Conservation (phyloP, 2,113 vertebrate genomes). For the Mastomys natalensis region DNA sequence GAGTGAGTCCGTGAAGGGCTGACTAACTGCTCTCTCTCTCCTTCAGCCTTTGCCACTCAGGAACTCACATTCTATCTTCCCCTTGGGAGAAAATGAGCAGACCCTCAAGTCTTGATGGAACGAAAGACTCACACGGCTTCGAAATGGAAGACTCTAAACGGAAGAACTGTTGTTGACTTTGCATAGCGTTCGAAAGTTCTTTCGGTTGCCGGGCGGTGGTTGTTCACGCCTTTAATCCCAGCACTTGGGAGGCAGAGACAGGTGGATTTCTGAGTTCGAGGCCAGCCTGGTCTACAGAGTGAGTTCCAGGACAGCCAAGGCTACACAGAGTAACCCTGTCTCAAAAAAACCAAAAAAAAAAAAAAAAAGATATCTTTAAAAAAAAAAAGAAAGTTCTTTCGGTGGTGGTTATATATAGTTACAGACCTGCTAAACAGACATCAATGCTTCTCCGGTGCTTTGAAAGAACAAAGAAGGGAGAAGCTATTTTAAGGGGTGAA, state of each 20-base stretch:
- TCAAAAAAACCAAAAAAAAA: too few relatives aligned
- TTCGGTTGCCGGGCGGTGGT: too few relatives aligned
- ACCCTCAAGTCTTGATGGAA: not conserved
- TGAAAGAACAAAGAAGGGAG: not conserved
- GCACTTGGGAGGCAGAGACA: too few relatives aligned
- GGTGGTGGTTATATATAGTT: conserved; percentile 29
- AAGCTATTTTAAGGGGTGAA: conserved; percentile 38
- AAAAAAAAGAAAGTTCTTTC: conserved; percentile 56
- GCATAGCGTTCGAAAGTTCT: conserved; percentile 43
- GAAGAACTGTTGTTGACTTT: conserved; percentile 41
- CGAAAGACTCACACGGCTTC: not conserved
- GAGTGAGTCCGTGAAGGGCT: not conserved
- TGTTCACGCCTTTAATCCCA: too few relatives aligned
- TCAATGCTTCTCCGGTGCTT: not conserved
- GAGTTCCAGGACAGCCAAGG: too few relatives aligned
- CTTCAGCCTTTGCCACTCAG: not conserved
- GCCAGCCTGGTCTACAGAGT: too few relatives aligned
- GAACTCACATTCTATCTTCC: not conserved
- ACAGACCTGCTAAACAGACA: conserved; percentile 39
- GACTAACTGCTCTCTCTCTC: not conserved
- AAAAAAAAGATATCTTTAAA: too few relatives aligned
- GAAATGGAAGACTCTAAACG: not conserved
- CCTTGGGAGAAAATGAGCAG: not conserved
- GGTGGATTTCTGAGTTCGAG: too few relatives aligned
- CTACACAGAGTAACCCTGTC: too few relatives aligned